phyloP scores from a whole-genome alignment of 2,888 invertebrate species.

The Bimastos eiseni region DNA sequence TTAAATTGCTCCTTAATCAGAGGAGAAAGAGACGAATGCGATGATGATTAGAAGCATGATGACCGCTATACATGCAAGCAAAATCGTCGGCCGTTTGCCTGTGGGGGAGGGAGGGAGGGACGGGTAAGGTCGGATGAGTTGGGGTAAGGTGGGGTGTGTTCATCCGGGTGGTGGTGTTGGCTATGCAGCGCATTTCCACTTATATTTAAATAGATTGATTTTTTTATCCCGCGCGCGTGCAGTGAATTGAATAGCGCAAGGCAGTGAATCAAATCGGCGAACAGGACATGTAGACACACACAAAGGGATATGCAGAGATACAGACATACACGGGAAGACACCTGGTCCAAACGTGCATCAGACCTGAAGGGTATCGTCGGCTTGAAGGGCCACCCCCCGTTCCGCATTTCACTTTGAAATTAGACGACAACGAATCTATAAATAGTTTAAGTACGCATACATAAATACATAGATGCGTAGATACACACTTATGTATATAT shows the following conservation, averaged over 20 bases:
- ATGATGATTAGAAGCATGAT: not conserved
- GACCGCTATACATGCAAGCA: not conserved
- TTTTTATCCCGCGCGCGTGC: not conserved
- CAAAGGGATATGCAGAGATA: not conserved
- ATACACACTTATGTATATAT: slow-evolving; percentile 22
- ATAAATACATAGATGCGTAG: slow-evolving; percentile 18
- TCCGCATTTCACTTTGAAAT: too few relatives aligned
- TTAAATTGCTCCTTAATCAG: too few relatives aligned
- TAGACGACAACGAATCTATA: too few relatives aligned
- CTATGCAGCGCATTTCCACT: not conserved
- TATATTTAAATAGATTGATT: not conserved
- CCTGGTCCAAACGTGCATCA: not conserved
- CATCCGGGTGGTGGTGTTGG: not conserved
- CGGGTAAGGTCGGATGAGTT: too few relatives aligned
- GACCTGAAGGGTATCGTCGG: too few relatives aligned
- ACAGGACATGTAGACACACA: not conserved
- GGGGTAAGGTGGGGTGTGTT: too few relatives aligned
- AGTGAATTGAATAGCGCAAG: not conserved
- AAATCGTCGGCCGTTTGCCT: not conserved
- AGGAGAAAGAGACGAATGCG: not conserved
- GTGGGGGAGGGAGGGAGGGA: not conserved
- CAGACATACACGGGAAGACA: not conserved
- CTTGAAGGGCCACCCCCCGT: too few relatives aligned
- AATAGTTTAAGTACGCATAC: not conserved
- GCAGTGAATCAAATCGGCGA: not conserved